Evolutionary conservation across 1,140 invertebrate genomes (phyloP), one percentile per base, ranked within the genome.

Genomic region (Nylanderia fulva): DNA sequence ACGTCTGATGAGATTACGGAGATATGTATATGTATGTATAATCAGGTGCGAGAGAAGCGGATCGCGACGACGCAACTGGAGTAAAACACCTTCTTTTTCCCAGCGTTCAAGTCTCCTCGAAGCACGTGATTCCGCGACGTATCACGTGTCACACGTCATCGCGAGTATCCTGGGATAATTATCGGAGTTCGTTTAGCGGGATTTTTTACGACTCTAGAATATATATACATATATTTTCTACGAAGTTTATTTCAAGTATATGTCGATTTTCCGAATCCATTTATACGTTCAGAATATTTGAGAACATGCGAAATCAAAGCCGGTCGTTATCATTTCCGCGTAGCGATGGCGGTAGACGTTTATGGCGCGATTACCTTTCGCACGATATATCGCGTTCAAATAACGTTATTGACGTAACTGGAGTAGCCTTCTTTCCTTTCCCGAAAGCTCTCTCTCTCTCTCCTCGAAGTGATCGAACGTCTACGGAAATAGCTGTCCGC

Each of bases 1-100:
- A 66, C 76, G 76, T 83, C 77, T 86, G 86, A 89, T 72, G 75
- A 74, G 84, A 89, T 89, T 89, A 88, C 88, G 45, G 15, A 64
- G 71, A 42, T 74, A 66, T 33, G 29, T 33, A 33, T 33, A 33
- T 33, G 29, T 33, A 33, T 33, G 29, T 33, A 33, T 33, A 71
- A 85, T 85, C 83, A 56, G 1, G 3, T 13, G 15, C 45, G 76
- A 83, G 88, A 88, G 88, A 88, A 86, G 39, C 52, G 83, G 75
- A 72, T 77, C 66, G 75, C 66, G 75, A 88, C 75, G 75, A 85
- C 69, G 86, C 85, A 88, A 88, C 83, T 63, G 71, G 86, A 85
- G 76, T 76, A 85, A 82, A n/a, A n/a, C n/a, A 61, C 52, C 75
- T 52, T 27, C 39, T 84, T 71, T 84, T 24, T 27, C 64, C 21